These are phyloP conservation scores for Eidolon helvum DNA, from an alignment of 2,113 vertebrate genomes.

Conservation along the genomic window DNA sequence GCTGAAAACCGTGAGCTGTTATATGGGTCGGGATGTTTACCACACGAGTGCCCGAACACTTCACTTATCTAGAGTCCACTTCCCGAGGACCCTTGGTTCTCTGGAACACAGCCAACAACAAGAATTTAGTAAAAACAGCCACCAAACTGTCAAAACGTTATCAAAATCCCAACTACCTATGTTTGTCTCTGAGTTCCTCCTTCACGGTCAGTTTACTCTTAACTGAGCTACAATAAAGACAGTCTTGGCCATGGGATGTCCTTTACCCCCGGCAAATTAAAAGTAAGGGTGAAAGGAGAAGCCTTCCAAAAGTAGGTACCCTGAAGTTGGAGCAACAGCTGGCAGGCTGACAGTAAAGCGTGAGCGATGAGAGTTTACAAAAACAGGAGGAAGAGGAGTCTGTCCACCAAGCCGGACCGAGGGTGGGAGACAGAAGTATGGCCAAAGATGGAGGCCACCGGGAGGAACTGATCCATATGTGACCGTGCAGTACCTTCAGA, in stretches of 20 bases:
- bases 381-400: not conserved
- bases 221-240: not conserved
- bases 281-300: not conserved
- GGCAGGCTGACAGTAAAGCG: too few relatives aligned
- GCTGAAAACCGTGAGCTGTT: not conserved
- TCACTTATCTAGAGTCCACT: not conserved
- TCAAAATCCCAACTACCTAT: not conserved
- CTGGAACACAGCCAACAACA: not conserved
- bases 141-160: not conserved
- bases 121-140: not conserved
- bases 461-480: not conserved
- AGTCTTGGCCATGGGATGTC: not conserved
- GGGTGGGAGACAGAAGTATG: not conserved
- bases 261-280: not conserved
- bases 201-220: not conserved
- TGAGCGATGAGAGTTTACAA: not conserved
- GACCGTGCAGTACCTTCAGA: not conserved
- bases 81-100: not conserved
- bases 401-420: fast-evolving
- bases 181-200: not conserved
- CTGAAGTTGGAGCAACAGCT: not conserved
- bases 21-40: not conserved
- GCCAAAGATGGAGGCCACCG: too few relatives aligned
- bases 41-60: not conserved
- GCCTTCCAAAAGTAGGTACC: not conserved